Base-by-base conservation (phyloP, 2,797 vertebrate species). In the Buceros bicornis region DNA sequence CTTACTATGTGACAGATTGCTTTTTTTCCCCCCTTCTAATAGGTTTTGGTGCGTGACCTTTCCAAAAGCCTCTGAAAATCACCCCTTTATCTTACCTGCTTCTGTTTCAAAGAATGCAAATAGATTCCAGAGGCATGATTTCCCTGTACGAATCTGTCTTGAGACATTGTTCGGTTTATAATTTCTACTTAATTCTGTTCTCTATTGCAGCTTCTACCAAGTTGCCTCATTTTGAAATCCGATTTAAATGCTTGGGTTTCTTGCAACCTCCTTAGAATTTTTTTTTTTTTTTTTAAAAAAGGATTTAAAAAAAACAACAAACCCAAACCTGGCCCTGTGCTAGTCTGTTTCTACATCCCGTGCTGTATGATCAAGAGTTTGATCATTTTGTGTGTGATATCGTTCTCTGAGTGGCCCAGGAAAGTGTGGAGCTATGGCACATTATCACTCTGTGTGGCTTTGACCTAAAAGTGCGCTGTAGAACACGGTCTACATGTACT, bases 51-150 rank as follows among this genome's bases (percentile, higher is more conserved):
- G 35, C 51, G 7, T 28, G 64, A 90, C 67, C 35, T 88, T 85
- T 85, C 35, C 47, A 77, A 85, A 91, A 95, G 6, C 26, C 53
- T 73, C n/a, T 53, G 69, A 82, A 80, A 80, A 58, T 42, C 28
- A 62, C 19, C 22, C 14, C 13, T 54, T 76, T 76, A n/a, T 28
- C 45, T 40, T 53, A 43, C 13, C 8, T 70, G 22, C 40, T 90
- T 73, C 40, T 80, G 35, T 60, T 31, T 56, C 8, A 47, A 70
- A 58, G 70, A 76, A 43, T 47, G 21, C 8, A 4, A 33, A 5
- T 51, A 60, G 12, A 29, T 56, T 28, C 83, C 31, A 57, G 33
- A 67, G 13, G 22, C 16, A 25, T 45, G 26, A 67, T 74, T 86
- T 92, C 16, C 13, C 13, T 42, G 3, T 48, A 35, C 7, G 48